A percentile compares a stretch with the other conserved stretches of the same genome.
Conservation (phyloP, 2,888 invertebrate species). For the Alloplasta piceator region DNA sequence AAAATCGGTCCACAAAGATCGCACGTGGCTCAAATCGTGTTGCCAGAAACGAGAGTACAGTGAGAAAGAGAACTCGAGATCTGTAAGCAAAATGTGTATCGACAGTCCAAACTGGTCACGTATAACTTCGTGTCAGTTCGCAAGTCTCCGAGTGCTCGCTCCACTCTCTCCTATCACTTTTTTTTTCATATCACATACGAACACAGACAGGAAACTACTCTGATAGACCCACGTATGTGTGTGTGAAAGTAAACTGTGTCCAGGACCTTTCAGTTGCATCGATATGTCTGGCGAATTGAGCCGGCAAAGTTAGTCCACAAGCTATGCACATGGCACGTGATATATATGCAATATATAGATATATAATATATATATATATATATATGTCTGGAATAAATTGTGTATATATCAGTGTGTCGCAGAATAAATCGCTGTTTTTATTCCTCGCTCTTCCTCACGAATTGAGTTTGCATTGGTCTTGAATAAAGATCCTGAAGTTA, state of each 20-base stretch:
- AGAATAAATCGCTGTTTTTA: too few relatives aligned
- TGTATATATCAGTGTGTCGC: too few relatives aligned
- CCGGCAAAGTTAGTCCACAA: constrained; percentile 4
- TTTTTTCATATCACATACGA: not conserved
- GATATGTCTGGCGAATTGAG: constrained; percentile 34
- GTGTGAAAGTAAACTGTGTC: not conserved
- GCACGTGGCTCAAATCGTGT: constrained; percentile 42
- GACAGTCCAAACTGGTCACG: constrained; percentile 46
- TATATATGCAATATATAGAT: too few relatives aligned
- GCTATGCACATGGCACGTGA: not conserved
- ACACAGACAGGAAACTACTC: constrained; percentile 15
- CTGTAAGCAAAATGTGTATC: constrained; percentile 45
- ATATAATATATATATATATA: too few relatives aligned
- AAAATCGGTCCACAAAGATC: constrained; percentile 31
- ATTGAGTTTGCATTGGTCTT: too few relatives aligned
- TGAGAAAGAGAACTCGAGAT: constrained; percentile 20
- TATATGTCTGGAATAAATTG: too few relatives aligned
- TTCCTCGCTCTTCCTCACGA: too few relatives aligned
- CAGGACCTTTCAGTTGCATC: not conserved
- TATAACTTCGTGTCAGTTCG: constrained; percentile 47
- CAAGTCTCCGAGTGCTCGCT: constrained; percentile 11
- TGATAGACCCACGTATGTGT: not conserved
- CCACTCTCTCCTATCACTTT: constrained; percentile 14
- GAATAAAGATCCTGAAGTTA: too few relatives aligned
- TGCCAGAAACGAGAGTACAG: constrained; percentile 15